Percentiles rank a stretch among this genome's conserved stretches.
These are phyloP conservation scores for Petrophora chlorosata DNA, from an alignment of 2,888 invertebrate species.

Conservation along the genomic window DNA sequence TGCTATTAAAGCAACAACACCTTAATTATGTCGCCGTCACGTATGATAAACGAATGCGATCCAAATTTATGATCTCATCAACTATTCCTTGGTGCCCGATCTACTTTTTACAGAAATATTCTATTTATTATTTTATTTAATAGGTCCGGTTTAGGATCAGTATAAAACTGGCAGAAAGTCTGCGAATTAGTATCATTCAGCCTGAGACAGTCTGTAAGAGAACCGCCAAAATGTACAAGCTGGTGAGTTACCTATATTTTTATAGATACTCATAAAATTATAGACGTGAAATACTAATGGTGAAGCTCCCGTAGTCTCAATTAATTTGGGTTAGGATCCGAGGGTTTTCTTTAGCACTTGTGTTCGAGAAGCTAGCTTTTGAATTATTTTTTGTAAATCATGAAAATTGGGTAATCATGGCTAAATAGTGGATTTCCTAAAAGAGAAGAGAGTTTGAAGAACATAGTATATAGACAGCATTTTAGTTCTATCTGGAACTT, in stretches of 20 bases:
- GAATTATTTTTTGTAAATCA: no score
- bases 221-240: slow-evolving; percentile 47
- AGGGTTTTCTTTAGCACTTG: no score
- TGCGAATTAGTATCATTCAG: slow-evolving; percentile 28
- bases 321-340: no score
- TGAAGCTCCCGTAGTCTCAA: no score
- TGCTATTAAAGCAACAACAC: slow-evolving; percentile 7
- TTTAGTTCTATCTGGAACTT: no score
- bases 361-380: no score
- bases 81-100: slow-evolving; percentile 2
- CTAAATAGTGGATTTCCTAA: no score
- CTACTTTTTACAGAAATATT: slow-evolving; percentile 6
- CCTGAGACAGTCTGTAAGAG: slow-evolving; percentile 27
- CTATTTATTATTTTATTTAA: slow-evolving; percentile 3
- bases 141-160: slow-evolving; percentile 17
- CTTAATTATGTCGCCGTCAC: slow-evolving; percentile 10
- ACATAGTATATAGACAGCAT: no score
- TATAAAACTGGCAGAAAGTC: slow-evolving; percentile 16
- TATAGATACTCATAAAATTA: no score
- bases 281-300: no score
- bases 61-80: slow-evolving; percentile 13
- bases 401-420: no score
- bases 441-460: no score
- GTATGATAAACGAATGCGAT: slow-evolving; percentile 1
- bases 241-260: slow-evolving; percentile 45